Conservation (phyloP, 2,113 vertebrate genomes). For the Leiothrix lutea region DNA sequence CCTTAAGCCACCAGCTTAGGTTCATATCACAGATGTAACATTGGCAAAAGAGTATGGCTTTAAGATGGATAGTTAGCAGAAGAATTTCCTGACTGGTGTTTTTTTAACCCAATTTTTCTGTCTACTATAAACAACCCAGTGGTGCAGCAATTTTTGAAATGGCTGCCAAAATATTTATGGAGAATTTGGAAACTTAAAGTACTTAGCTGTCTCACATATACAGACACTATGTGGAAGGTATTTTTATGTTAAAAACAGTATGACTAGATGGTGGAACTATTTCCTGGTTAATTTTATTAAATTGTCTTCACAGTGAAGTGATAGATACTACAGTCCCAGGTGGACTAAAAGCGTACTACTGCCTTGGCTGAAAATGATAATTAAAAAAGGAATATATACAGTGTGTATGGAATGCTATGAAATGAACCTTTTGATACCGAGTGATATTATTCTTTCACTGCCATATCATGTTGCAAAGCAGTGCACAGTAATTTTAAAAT, state of each 20-base stretch:
- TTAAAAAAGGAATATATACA: neutral
- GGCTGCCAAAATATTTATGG: slow-evolving; percentile 50
- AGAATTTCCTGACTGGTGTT: slow-evolving; percentile 55
- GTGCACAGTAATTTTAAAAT: neutral
- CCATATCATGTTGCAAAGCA: neutral
- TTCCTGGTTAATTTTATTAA: slow-evolving; percentile 30
- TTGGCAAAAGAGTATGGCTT: neutral
- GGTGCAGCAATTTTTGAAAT: neutral
- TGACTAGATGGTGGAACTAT: slow-evolving; percentile 21
- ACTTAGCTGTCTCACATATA: slow-evolving; percentile 16
- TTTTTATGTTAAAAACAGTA: slow-evolving; percentile 34
- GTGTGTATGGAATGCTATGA: neutral
- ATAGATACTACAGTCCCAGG: neutral
- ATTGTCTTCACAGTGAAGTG: neutral
- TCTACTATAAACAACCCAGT: slow-evolving; percentile 32
- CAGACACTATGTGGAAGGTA: slow-evolving; percentile 19
- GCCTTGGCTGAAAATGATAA: neutral
- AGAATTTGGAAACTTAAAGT: slow-evolving; percentile 41
- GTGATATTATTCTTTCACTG: neutral
- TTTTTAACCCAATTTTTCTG: slow-evolving; percentile 52
- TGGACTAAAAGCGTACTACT: neutral
- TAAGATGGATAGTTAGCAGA: slow-evolving; percentile 38
- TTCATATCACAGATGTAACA: slow-evolving; percentile 10
- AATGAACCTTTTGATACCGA: neutral
- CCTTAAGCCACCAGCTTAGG: neutral